These are phyloP conservation scores for Linepithema humile DNA, from an alignment of 1,140 invertebrate genomes.

Conservation along the genomic window DNA sequence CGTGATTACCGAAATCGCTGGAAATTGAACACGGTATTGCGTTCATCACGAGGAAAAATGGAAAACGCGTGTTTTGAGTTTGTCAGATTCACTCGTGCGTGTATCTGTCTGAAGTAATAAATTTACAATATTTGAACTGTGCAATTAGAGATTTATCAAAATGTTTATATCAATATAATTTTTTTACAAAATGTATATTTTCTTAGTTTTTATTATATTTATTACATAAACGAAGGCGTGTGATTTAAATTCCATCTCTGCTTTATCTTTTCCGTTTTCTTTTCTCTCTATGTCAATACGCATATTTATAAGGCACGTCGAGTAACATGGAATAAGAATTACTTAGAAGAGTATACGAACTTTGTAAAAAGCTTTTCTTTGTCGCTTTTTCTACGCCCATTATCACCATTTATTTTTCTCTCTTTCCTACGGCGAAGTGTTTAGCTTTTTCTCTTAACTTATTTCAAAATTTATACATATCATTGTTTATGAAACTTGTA, in stretches of 20 bases:
- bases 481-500: not conserved
- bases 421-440: not conserved
- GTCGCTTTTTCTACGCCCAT: not conserved
- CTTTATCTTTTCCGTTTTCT: not conserved
- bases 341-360: not conserved
- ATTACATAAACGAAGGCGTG: too few relatives aligned
- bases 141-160: not conserved
- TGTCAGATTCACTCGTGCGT: too few relatives aligned
- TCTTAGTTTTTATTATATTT: not conserved
- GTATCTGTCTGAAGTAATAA: not conserved
- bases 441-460: not conserved
- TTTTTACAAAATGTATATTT: not conserved
- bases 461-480: not conserved
- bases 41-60: not conserved
- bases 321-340: not conserved
- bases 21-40: slow-evolving; percentile 37
- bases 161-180: not conserved
- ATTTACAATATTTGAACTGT: not conserved
- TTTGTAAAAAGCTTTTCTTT: not conserved
- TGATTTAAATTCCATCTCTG: not conserved
- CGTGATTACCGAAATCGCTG: slow-evolving; percentile 3
- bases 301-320: not conserved
- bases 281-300: not conserved
- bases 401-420: not conserved
- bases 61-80: not conserved